Conservation (phyloP, 2,797 vertebrate species). For the Eremophila alpestris region DNA sequence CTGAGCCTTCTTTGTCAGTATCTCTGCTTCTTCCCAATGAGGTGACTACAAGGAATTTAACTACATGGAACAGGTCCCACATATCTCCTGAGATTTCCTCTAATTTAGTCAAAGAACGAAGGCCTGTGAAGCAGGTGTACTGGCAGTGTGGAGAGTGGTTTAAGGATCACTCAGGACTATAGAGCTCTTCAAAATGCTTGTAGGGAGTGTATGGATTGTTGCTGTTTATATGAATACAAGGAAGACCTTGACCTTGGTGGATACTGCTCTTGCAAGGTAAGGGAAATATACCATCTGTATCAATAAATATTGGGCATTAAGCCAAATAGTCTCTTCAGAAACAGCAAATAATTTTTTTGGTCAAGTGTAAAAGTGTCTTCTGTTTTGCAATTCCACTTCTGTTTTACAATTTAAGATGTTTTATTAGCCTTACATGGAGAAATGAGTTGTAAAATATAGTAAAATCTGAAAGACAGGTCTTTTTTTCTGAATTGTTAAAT, state of each 20-base stretch:
- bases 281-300: constrained; percentile 22
- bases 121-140: neutral
- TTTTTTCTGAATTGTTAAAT: neutral
- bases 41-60: neutral
- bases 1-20: neutral
- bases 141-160: neutral
- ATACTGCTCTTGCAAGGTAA: constrained; percentile 7
- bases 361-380: neutral
- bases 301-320: neutral
- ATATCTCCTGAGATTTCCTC: neutral
- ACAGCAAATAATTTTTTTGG: neutral
- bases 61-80: neutral
- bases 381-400: neutral
- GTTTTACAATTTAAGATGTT: neutral
- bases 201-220: neutral
- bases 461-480: neutral
- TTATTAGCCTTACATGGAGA: neutral
- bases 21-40: fast-evolving
- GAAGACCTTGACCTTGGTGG: constrained; percentile 2
- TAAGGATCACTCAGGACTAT: neutral
- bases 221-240: neutral
- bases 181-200: neutral
- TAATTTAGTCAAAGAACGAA: neutral
- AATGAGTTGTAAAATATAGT: neutral
- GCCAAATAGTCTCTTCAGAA: neutral